Percentiles rank a stretch among this genome's conserved stretches.
Evolutionary conservation across 2,888 invertebrate species (phyloP).

Genomic region (Drosophila fungiperda): DNA sequence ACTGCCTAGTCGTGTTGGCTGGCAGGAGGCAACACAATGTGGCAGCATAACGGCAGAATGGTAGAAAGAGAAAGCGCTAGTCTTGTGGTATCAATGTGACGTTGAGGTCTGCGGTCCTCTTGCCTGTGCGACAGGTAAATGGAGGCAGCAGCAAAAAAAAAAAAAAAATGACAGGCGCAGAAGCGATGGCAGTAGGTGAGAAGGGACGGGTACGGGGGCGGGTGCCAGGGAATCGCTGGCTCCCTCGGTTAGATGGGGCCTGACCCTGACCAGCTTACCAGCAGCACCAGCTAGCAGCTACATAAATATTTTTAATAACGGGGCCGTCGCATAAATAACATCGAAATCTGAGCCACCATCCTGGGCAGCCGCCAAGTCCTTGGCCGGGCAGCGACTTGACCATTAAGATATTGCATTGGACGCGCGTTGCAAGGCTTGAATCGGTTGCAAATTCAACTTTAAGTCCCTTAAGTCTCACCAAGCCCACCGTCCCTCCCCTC

Average conservation of each 20-base stretch:
- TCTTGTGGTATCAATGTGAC: conserved; percentile 52
- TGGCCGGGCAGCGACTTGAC: conserved; percentile 57
- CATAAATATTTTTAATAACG: conserved; percentile 73
- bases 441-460: conserved; percentile 26
- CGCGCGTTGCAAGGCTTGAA: conserved; percentile 24
- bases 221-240: not conserved
- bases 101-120: conserved; percentile 49
- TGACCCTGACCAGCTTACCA: conserved; percentile 58
- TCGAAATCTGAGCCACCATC: conserved; percentile 61
- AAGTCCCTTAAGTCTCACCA: not conserved
- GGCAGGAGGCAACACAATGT: not conserved
- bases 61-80: not conserved
- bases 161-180: not conserved
- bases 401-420: conserved; percentile 69
- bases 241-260: conserved; percentile 13
- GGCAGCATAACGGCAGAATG: not conserved
- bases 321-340: conserved; percentile 70
- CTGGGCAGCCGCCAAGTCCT: conserved; percentile 59
- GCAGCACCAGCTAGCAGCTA: conserved; percentile 41
- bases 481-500: not conserved
- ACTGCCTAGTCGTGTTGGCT: conserved; percentile 15
- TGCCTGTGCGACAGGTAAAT: conserved; percentile 4
- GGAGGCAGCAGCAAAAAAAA: not conserved
- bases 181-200: not conserved
- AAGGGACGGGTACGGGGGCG: not conserved